Conservation (phyloP, 2,113 vertebrate species). For the Prunella fulvescens region DNA sequence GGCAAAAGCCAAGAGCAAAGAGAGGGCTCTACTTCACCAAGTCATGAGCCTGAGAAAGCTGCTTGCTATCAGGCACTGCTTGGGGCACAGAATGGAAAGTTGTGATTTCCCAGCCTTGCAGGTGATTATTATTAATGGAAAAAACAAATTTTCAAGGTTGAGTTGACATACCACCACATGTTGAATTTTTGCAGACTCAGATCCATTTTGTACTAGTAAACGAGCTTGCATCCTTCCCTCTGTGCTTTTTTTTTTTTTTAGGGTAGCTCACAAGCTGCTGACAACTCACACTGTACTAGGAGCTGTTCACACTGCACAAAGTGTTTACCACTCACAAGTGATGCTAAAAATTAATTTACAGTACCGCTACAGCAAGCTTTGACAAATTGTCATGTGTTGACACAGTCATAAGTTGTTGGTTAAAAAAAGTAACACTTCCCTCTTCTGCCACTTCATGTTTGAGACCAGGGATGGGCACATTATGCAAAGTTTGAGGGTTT, state of each 20-base stretch:
- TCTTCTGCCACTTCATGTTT: constrained; percentile 71
- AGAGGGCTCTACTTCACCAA: neutral
- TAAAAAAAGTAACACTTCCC: constrained; percentile 76
- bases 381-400: constrained; percentile 80
- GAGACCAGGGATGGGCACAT: constrained; percentile 56
- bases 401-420: constrained; percentile 76
- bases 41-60: neutral
- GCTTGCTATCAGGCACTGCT: neutral
- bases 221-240: neutral
- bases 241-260: neutral
- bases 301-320: constrained; percentile 74
- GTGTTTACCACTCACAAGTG: constrained; percentile 77
- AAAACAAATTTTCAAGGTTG: neutral
- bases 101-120: neutral
- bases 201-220: constrained; percentile 25
- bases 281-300: constrained; percentile 72
- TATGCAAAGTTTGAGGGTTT: constrained; percentile 62
- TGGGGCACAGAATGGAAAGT: neutral
- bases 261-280: constrained; percentile 65
- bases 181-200: constrained; percentile 16
- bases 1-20: neutral
- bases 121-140: neutral
- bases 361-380: constrained; percentile 73
- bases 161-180: neutral
- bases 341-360: constrained; percentile 78